phyloP scores from a whole-genome alignment of 2,113 vertebrate species.

The Ovis canadensis region DNA sequence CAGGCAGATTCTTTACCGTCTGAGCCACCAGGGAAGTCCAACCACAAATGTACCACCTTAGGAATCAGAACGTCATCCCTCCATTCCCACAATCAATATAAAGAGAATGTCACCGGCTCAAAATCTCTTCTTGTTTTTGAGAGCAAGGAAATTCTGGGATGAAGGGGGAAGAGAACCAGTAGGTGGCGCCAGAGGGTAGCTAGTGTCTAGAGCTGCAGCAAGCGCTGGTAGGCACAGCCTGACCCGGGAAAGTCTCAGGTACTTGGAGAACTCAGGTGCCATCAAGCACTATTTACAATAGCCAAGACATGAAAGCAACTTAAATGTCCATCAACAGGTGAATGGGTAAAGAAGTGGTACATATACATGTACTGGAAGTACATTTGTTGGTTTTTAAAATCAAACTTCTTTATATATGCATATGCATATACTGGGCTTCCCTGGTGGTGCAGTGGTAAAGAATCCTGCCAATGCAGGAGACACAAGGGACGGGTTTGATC shows the following conservation, averaged over 20 bases:
- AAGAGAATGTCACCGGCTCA: neutral
- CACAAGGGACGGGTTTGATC: neutral
- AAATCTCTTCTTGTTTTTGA: fast-evolving
- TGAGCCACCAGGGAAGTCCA: neutral
- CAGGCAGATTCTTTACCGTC: neutral
- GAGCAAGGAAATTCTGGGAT: neutral
- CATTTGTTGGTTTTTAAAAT: too few relatives aligned
- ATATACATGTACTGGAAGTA: neutral
- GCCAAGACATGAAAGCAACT: neutral
- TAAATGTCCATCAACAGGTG: neutral
- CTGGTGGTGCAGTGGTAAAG: neutral
- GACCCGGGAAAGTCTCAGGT: neutral
- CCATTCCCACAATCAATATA: fast-evolving
- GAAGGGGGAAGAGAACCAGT: neutral
- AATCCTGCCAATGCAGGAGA: neutral
- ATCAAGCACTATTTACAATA: neutral
- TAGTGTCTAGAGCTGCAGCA: neutral
- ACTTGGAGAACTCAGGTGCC: fast-evolving
- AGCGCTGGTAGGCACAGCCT: fast-evolving
- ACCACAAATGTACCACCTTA: too few relatives aligned
- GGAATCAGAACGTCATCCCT: neutral
- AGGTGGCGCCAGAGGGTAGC: neutral
- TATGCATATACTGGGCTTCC: neutral
- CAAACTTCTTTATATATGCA: neutral
- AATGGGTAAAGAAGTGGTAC: neutral